A percentile compares a stretch with the other conserved stretches of the same genome.
phyloP scores from a whole-genome alignment of 2,113 vertebrate species.

The Oriolus oriolus region DNA sequence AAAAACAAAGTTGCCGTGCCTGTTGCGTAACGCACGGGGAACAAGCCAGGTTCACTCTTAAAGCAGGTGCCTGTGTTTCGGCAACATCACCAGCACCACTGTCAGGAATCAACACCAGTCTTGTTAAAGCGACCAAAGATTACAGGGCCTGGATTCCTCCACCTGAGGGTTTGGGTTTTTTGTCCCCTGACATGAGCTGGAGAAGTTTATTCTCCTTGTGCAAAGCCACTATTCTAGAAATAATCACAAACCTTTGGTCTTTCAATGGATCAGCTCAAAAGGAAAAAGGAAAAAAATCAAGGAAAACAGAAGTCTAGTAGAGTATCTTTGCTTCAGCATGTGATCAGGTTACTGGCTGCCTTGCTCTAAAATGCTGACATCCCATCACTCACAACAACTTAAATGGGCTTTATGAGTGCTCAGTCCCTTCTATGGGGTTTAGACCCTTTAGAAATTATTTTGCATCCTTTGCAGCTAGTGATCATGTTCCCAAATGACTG shows the following conservation, averaged over 20 bases:
- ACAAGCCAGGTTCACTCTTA: neutral
- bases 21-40: accelerated
- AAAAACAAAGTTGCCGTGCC: neutral
- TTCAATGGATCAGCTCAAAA: neutral
- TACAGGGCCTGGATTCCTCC: neutral
- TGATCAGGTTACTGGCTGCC: neutral
- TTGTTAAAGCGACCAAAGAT: neutral
- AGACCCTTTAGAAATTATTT: neutral
- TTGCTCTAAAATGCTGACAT: neutral
- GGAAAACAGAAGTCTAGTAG: neutral
- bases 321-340: neutral
- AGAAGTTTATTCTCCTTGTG: neutral
- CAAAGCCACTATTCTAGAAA: neutral
- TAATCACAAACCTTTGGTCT: neutral
- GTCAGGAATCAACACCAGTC: accelerated
- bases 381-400: neutral
- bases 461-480: neutral
- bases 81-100: neutral
- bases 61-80: neutral
- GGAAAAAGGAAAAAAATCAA: neutral
- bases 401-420: neutral
- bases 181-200: neutral
- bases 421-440: neutral
- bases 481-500: neutral
- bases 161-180: neutral